These are phyloP conservation scores for Telmatherina bonti DNA, from an alignment of 2,797 vertebrate genomes.

Conservation along the genomic window DNA sequence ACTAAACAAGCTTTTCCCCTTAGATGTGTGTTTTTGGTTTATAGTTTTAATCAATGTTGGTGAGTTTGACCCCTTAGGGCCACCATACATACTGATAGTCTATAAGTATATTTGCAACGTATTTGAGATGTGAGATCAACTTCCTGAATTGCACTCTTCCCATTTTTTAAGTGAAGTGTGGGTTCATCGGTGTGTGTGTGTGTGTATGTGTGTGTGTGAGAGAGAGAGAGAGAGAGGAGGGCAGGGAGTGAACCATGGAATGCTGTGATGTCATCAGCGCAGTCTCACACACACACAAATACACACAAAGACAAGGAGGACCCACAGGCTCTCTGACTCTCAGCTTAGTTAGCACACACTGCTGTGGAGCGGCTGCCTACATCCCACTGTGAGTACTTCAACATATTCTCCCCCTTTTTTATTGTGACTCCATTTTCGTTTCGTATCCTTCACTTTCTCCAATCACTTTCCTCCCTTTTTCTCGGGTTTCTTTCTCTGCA, in stretches of 20 bases:
- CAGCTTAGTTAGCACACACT: slow-evolving; percentile 78
- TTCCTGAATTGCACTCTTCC: slow-evolving; percentile 65
- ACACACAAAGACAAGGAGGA: slow-evolving; percentile 85
- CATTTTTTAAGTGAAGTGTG: slow-evolving; percentile 16
- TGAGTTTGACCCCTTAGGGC: background rate
- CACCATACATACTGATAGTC: background rate
- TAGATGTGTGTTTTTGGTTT: background rate
- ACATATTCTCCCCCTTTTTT: slow-evolving; percentile 54
- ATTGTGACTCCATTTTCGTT: slow-evolving; percentile 39
- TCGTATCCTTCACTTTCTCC: slow-evolving; percentile 22
- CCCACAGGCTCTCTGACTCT: slow-evolving; percentile 76
- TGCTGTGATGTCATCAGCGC: slow-evolving; percentile 87
- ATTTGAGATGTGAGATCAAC: slow-evolving; percentile 55
- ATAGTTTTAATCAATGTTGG: background rate
- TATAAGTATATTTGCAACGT: slow-evolving; percentile 20
- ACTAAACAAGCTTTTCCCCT: background rate
- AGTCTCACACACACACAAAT: slow-evolving; percentile 82
- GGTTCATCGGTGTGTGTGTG: slow-evolving; percentile 8
- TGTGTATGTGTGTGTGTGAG: slow-evolving; percentile 6
- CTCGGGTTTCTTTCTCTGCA: slow-evolving; percentile 32
- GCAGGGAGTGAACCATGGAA: slow-evolving; percentile 73
- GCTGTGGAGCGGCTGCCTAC: slow-evolving; percentile 79
- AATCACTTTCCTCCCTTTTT: slow-evolving; percentile 24
- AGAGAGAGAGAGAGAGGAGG: background rate
- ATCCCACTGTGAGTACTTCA: slow-evolving; percentile 84